Evolutionary conservation across 2,113 vertebrate genomes (phyloP).

Genomic region (Conger conger): DNA sequence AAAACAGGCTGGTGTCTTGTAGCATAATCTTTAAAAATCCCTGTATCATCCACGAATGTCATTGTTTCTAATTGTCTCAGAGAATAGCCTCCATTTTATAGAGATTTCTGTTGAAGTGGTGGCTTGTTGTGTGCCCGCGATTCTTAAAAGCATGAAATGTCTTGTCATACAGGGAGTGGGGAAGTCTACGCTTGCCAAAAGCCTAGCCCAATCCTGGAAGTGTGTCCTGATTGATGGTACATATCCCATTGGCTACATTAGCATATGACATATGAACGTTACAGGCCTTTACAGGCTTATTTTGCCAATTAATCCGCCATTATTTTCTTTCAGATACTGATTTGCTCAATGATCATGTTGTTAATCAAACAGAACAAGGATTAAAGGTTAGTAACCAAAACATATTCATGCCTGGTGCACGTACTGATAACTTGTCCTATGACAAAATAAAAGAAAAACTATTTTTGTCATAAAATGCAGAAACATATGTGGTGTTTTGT

Average conservation of each 20-base stretch:
- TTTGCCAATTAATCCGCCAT: slow-evolving; percentile 8
- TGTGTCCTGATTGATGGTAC: slow-evolving; percentile 87
- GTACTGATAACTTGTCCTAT: too few species aligned
- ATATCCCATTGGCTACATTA: not conserved
- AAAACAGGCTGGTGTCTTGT: too few species aligned
- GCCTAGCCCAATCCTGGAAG: slow-evolving; percentile 79
- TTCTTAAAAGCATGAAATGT: slow-evolving; percentile 4
- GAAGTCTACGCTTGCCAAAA: slow-evolving; percentile 83
- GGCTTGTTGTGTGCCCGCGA: too few species aligned
- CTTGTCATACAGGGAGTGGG: slow-evolving; percentile 80
- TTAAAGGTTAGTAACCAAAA: slow-evolving; percentile 66
- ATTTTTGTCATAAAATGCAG: too few species aligned
- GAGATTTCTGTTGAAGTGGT: not conserved
- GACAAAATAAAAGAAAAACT: too few species aligned
- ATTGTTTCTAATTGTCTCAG: not conserved
- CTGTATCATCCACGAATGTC: too few species aligned
- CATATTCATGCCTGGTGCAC: not conserved
- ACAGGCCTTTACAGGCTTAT: not conserved
- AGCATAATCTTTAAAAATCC: too few species aligned
- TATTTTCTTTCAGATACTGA: slow-evolving; percentile 74
- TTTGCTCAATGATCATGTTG: slow-evolving; percentile 74
- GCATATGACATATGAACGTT: not conserved
- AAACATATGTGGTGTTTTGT: not conserved
- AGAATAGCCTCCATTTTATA: not conserved
- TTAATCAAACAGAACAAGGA: slow-evolving; percentile 68